Base-by-base conservation (phyloP, 2,797 vertebrate species). In the Myotis vivesi region DNA sequence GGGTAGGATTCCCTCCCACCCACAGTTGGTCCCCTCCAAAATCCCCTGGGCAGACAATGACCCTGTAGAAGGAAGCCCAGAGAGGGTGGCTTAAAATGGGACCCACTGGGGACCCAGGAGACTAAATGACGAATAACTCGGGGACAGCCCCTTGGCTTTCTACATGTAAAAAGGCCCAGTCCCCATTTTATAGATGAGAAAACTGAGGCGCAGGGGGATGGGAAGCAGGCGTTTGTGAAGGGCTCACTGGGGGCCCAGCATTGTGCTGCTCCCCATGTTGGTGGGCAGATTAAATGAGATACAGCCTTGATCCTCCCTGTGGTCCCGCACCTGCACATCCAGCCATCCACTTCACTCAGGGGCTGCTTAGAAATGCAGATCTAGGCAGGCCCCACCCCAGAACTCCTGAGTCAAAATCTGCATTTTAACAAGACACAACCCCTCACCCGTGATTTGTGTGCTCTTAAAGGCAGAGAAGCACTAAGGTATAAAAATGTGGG, bases 371-470 rank as follows among this genome's bases (percentile, higher is more conserved):
- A 76, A 77, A 10, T 2, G 19, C 41, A 64, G 30, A 11, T 25
- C 44, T 38, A 20, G 79, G 55, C 69, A 20, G 79, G 55, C 69
- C 53, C 49, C 1, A 8, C 23, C 82, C 28, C 17, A 17, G 10
- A 62, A 28, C 36, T 28, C n/a, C 49, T 64, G 11, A 83, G 12
- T 49, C 41, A 4, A 12, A 76, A 53, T 49, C 87, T 41, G 71
- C n/a, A 25, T 8, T 15, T 88, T 44, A 36, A 41, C 22, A 73
- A 94, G 62, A 38, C 46, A 2, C 30, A 12, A 10, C 51, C 4
- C 20, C 22, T 3, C 1, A 5, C 36, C 19, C 7, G 16, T 33
- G 59, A 44, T n/a, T 5, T 0, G 0, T 3, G n/a, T 15, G 62
- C 49, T 30, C 28, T 30, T 51, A 1, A 68, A 33, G 62, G 86